These are phyloP conservation scores for Raja brachyura DNA, from an alignment of 2,113 vertebrate genomes.

Conservation along the genomic window DNA sequence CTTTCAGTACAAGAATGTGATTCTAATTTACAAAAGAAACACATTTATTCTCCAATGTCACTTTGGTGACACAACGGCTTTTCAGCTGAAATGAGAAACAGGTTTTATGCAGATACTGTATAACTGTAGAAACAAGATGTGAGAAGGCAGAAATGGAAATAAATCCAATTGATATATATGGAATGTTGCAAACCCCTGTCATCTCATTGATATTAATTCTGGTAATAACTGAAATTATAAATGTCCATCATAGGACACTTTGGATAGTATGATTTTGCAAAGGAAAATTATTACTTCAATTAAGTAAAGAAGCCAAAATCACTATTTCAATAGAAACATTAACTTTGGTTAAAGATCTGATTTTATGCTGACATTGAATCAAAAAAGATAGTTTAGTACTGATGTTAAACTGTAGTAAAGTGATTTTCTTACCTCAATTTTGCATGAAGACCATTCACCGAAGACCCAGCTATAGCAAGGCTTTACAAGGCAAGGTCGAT, in stretches of 20 bases:
- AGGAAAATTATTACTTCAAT: background rate
- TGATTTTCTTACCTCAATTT: slow-evolving; percentile 66
- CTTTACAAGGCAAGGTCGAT: slow-evolving; percentile 71
- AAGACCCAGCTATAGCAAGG: slow-evolving; percentile 86
- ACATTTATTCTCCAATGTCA: background rate
- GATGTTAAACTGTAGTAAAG: background rate
- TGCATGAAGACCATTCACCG: slow-evolving; percentile 77
- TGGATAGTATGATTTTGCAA: background rate
- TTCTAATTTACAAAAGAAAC: background rate
- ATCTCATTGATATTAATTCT: background rate
- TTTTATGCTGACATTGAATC: background rate
- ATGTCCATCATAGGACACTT: no score
- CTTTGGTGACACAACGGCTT: background rate
- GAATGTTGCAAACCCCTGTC: background rate
- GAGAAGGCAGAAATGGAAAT: background rate
- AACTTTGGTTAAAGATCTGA: background rate
- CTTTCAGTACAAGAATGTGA: background rate
- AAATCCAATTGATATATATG: background rate
- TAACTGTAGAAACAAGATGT: background rate
- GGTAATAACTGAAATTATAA: background rate
- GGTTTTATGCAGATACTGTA: background rate
- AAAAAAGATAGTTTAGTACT: background rate
- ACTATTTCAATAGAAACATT: background rate
- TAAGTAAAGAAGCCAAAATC: background rate
- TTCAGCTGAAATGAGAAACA: background rate